Evolutionary conservation across 1,140 invertebrate genomes (phyloP).

Genomic region (Drosophila saltans): DNA sequence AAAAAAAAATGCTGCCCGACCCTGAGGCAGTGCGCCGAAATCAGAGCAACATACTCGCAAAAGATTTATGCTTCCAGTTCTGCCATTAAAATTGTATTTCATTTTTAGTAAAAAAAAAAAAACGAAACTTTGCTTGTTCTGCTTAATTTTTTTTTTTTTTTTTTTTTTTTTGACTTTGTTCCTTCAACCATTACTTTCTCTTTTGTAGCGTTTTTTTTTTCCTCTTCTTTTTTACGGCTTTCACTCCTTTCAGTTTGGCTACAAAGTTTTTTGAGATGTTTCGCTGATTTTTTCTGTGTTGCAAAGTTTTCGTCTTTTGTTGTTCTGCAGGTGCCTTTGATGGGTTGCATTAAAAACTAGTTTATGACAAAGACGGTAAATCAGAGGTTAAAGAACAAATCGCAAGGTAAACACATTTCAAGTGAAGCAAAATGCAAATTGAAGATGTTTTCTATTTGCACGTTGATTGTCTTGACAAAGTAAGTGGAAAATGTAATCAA

Average conservation of each 20-base stretch:
- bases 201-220: not conserved
- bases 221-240: not conserved
- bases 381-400: constrained; percentile 10
- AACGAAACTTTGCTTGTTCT: constrained; percentile 17
- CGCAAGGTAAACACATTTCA: not conserved
- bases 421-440: not conserved
- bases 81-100: constrained; percentile 60
- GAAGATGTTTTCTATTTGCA: not conserved
- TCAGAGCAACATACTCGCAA: constrained; percentile 25
- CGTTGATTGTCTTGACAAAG: constrained; percentile 7
- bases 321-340: constrained; percentile 23
- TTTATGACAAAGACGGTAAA: constrained; percentile 31
- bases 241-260: constrained; percentile 10
- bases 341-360: constrained; percentile 38
- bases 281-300: constrained; percentile 8
- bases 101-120: constrained; percentile 29
- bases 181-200: not conserved
- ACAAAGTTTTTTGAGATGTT: constrained; percentile 13
- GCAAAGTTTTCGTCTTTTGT: not conserved
- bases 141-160: constrained; percentile 20
- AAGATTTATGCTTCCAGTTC: constrained; percentile 54
- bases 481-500: constrained; percentile 7
- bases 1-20: constrained; percentile 48
- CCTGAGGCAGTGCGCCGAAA: constrained; percentile 33
- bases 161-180: constrained; percentile 4